These are phyloP conservation scores for Pocillopora damicornis DNA, from an alignment of 64 coral and sea anemone species.

Conservation along the genomic window DNA sequence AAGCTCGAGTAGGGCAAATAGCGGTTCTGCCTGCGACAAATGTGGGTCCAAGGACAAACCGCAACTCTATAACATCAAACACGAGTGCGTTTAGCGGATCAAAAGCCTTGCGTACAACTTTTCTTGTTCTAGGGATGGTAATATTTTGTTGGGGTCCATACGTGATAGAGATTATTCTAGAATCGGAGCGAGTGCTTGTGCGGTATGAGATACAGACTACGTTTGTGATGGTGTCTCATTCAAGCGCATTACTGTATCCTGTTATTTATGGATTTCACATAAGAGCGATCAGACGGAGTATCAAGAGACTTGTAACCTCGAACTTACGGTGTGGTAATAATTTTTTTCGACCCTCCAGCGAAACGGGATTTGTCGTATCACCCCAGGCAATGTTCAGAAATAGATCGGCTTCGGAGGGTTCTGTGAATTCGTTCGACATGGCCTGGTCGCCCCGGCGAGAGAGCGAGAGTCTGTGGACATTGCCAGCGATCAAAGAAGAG, in stretches of 20 bases:
- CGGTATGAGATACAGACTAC: constrained; percentile 54
- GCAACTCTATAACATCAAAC: constrained; percentile 68
- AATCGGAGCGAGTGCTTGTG: constrained; percentile 50
- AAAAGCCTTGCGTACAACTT: constrained; percentile 75
- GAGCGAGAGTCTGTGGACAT: constrained; percentile 44
- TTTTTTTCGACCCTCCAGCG: constrained; percentile 48
- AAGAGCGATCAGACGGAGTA: constrained; percentile 63
- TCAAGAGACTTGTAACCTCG: constrained; percentile 32
- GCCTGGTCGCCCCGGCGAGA: constrained; percentile 19
- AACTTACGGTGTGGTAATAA: constrained; percentile 38
- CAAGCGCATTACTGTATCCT: constrained; percentile 58
- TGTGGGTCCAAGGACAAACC: neutral
- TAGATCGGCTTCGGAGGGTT: constrained; percentile 76
- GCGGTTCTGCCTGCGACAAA: constrained; percentile 47
- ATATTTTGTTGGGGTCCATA: constrained; percentile 83
- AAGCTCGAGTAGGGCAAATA: constrained; percentile 76
- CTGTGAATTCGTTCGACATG: constrained; percentile 65
- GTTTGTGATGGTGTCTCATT: constrained; percentile 54
- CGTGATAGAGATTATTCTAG: constrained; percentile 61
- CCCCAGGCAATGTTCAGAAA: constrained; percentile 57
- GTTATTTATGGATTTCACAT: constrained; percentile 92
- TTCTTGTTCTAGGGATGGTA: constrained; percentile 67
- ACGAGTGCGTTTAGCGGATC: constrained; percentile 61
- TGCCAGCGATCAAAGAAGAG: constrained; percentile 74
- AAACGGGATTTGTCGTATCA: constrained; percentile 63